Base-by-base conservation (phyloP, 2,113 vertebrate genomes). In the Bungarus multicinctus region DNA sequence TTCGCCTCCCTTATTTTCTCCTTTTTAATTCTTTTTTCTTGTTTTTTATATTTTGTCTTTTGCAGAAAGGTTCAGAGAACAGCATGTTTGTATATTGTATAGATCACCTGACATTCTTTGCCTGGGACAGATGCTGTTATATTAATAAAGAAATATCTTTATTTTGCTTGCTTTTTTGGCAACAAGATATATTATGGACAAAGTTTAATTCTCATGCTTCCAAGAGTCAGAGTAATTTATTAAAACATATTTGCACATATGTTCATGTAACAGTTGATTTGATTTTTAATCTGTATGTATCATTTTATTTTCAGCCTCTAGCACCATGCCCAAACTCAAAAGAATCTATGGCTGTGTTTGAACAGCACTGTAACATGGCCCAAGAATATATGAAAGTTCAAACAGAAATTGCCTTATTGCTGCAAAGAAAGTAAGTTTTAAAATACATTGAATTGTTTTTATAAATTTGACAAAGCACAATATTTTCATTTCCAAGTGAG, bases 341-440 rank as follows among this genome's bases (percentile, higher is more conserved):
- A 98, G 99, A 99, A 97, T 99, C 99, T 94, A 99, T 99, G 99
- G 99, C 99, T 92, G 99, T 99, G 94, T 99, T 99, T 97, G 99
- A 99, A 97, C 99, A 99, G 96, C 99, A 99, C 97, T 99, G 99
- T 97, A 99, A 99, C 98, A 99, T 99, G 99, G 99, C 99, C 92
- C 99, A 99, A 96, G 99, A 99, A 94, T 99, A 99, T 96, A 99
- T 99, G 98, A 99, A 99, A 97, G 99, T 99, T 91, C 99, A 99
- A 95, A 99, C 99, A 6, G 99, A 99, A 98, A 99, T 99, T 39
- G 99, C 99, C 86, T 98, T 99, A 96, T 98, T 99, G 93, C 98
- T 99, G 95, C 99, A 99, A 96, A 98, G 99, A 95, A 99, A 99
- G 99, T 99, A 98, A 98, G 99, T 98, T 88, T 54, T 94, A 91